Evolutionary conservation across 2,888 invertebrate genomes (phyloP).

Genomic region (Pandemis heparana): DNA sequence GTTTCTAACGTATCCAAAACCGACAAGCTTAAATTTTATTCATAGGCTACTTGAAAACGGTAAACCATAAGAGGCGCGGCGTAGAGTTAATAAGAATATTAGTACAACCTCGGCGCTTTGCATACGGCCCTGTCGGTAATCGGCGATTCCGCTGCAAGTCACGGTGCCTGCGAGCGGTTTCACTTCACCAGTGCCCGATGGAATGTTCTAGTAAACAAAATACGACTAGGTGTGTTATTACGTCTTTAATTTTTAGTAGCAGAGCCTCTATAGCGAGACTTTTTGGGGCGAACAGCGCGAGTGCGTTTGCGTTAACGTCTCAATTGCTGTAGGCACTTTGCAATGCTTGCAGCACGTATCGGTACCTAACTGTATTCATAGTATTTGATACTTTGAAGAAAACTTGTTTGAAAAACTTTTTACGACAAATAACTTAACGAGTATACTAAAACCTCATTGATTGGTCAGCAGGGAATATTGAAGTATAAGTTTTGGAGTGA

Average conservation of each 20-base stretch:
- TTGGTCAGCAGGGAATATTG: too few relatives aligned
- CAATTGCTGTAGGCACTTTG: too few relatives aligned
- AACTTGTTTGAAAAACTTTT: too few relatives aligned
- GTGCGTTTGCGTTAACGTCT: too few relatives aligned
- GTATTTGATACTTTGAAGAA: too few relatives aligned
- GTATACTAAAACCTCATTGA: too few relatives aligned
- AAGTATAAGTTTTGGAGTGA: too few relatives aligned
- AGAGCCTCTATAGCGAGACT: too few relatives aligned
- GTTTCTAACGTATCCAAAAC: background rate
- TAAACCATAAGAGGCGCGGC: conserved; percentile 55
- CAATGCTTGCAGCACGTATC: too few relatives aligned
- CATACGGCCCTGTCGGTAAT: conserved; percentile 60
- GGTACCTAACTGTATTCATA: too few relatives aligned
- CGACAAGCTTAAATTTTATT: conserved; percentile 25
- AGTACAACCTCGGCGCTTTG: conserved; percentile 59
- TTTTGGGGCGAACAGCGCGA: too few relatives aligned
- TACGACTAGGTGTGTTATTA: background rate
- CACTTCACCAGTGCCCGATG: conserved; percentile 47
- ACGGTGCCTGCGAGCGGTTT: conserved; percentile 66
- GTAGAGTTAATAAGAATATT: conserved; percentile 72
- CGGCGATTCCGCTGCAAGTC: conserved; percentile 74
- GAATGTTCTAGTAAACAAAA: conserved; percentile 19
- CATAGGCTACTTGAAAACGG: conserved; percentile 46
- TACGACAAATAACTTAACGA: too few relatives aligned
- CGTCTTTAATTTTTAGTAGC: background rate